phyloP scores from a whole-genome alignment of 2,113 vertebrate genomes.

The Beaufortia kweichowensis region DNA sequence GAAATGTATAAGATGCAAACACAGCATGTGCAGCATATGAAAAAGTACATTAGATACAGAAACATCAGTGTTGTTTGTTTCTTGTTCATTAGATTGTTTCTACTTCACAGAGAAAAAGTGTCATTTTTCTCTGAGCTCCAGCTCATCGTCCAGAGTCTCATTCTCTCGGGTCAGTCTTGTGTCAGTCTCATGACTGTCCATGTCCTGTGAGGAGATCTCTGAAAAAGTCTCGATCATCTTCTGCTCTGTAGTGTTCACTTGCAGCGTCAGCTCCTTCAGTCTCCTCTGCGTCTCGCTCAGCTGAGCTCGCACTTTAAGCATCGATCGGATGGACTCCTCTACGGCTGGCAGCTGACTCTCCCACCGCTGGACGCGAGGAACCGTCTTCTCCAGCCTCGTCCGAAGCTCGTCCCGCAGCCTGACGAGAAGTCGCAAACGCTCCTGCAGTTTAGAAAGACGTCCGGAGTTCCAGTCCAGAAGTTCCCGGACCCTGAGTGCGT shows the following conservation, averaged over 20 bases:
- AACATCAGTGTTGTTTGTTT: no score
- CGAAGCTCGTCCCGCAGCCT: constrained; percentile 71
- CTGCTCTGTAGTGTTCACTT: constrained; percentile 82
- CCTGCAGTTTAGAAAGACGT: constrained; percentile 75
- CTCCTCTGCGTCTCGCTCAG: constrained; percentile 78
- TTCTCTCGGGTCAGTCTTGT: no score
- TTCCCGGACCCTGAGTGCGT: constrained; percentile 68
- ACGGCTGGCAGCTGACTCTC: constrained; percentile 79
- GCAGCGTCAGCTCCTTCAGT: constrained; percentile 78
- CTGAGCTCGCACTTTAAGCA: constrained; percentile 81
- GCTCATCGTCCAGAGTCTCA: no score
- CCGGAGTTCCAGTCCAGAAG: constrained; percentile 78
- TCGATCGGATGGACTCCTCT: constrained; percentile 82
- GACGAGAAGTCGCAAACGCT: constrained; percentile 69
- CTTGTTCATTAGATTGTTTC: no score
- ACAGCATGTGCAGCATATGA: no score
- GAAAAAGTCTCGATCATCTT: constrained; percentile 79
- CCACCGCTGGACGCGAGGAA: constrained; percentile 79
- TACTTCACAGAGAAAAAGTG: no score
- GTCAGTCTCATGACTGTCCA: no score
- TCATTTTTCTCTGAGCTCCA: no score
- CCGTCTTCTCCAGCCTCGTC: constrained; percentile 71
- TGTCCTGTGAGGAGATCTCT: constrained; percentile 72
- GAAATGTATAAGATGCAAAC: no score
- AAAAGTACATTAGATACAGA: no score